Base-by-base conservation (phyloP, 1,140 invertebrate genomes). In the Lethocerus indicus region DNA sequence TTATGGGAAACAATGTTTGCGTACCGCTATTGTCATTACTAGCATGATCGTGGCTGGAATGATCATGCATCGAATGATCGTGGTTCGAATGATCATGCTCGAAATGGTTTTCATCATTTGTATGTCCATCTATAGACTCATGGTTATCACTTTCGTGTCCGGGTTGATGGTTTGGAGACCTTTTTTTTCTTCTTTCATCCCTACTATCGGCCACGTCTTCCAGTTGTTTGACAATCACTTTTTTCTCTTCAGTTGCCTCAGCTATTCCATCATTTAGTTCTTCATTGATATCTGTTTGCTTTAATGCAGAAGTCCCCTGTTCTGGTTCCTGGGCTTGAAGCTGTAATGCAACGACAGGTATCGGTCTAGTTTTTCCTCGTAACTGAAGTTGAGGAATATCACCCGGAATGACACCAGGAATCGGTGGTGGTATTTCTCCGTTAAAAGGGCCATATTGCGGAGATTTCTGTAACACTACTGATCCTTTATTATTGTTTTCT, bases 361-460 rank as follows among this genome's bases (percentile, higher is more conserved):
- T 13, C 2, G 36, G 48, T 29, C 37, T 16, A 9, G 39, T 28
- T 2, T 35, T 28, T 24, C 45, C 43, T 57, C 50, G 27, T 1
- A 29, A 37, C 24, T 56, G 45, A n/a, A 63, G 52, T 50, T 63
- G 61, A 1, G 60, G 59, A 7, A 61, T 57, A 35, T 59, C 63
- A 47, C 49, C 61, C 26, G 53, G 59, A 27, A 63, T 59, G 46
- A 60, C 58, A 4, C 59, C 60, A 1, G 66, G 58, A 25, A 71
- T 63, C 18, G 67, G 59, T 0, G 71, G 70, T 3, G 81, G 81
- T 9, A 80, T 67, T 59, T 84, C 79, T 0, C 81, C 82, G 51
- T 67, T 72, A 55, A 76, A 85, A 20, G 75, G 75, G 2, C 71
- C 75, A 55, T 80, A 80, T 58, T 84, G 81, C 4, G 81, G 79